Base-by-base conservation (phyloP, 2,113 vertebrate species). In the Brachyhypopomus occidentalis region DNA sequence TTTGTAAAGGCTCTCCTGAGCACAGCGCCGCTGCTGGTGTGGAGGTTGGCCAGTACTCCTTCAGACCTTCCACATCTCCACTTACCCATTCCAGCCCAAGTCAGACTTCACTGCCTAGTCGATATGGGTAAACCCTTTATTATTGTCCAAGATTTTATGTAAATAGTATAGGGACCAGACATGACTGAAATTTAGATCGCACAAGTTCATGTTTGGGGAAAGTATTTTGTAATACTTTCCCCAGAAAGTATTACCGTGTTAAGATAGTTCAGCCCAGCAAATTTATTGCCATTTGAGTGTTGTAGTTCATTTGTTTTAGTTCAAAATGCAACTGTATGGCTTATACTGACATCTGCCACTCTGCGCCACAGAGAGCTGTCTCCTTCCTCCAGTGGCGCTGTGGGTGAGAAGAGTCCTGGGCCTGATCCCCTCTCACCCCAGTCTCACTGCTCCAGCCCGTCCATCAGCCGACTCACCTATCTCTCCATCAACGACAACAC, bases 11-110 rank as follows among this genome's bases (percentile, higher is more conserved):
- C 5, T 3, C 84, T 71, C 69, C 89, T 66, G 89, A 91, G 45
- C 84, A 20, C 38, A 56, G 77, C 81, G 84, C 83, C 17, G 41
- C 79, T 2, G 73, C 78, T 23, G 63, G 41, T 75, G 85, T 82
- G 48, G 95, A 96, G 71, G 92, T 94, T 25, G 94, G 92, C 0
- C 94, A 93, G 23, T 93, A 75, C 25, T 95, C 89, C 89, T 98
- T 98, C 89, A 94, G 96, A 88, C 96, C 96, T 20, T 98, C 96
- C 69, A 95, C 95, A 27, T 95, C 95, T 75, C 97, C 97, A 14
- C 91, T 98, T 22, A 98, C 93, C 75, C 98, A 98, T 89, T 99
- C 97, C 60, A 98, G 97, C 79, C 97, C 97, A 48, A 97, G 96
- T 88, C 96, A 98, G 58, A 86, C 89, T 48, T 96, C 95, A 55